phyloP scores from a whole-genome alignment of 2,888 invertebrate genomes.

The Cordilura impudica region DNA sequence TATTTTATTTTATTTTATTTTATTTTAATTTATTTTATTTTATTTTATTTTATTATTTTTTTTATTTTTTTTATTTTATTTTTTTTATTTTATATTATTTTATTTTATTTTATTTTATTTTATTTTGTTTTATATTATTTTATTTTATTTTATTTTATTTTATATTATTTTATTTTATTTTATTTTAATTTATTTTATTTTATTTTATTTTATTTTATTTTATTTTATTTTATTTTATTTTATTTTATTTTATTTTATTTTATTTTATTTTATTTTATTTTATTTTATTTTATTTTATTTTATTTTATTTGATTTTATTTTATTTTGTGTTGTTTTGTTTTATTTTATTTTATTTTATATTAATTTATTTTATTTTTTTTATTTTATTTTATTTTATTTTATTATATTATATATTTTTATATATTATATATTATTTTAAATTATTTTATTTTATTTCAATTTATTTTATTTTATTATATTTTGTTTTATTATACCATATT shows the following conservation, averaged over 20 bases:
- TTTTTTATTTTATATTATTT: neutral
- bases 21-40: neutral
- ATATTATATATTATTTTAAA: no score
- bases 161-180: conserved; percentile 5
- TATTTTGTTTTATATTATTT: no score
- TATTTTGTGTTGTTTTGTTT: no score
- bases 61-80: neutral
- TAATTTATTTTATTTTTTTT: neutral
- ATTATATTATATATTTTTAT: no score
- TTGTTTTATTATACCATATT: no score
- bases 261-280: conserved; percentile 8
- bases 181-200: neutral
- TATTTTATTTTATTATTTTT: neutral
- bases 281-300: neutral
- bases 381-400: neutral
- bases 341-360: neutral
- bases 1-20: neutral
- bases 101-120: conserved; percentile 2
- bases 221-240: neutral
- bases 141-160: conserved; percentile 13
- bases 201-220: neutral
- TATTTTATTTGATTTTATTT: no score
- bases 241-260: neutral
- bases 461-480: no score
- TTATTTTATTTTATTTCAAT: no score